Evolutionary conservation across 2,797 vertebrate species (phyloP), one percentile per base, ranked within the genome.

Genomic region (Falco rusticolus): DNA sequence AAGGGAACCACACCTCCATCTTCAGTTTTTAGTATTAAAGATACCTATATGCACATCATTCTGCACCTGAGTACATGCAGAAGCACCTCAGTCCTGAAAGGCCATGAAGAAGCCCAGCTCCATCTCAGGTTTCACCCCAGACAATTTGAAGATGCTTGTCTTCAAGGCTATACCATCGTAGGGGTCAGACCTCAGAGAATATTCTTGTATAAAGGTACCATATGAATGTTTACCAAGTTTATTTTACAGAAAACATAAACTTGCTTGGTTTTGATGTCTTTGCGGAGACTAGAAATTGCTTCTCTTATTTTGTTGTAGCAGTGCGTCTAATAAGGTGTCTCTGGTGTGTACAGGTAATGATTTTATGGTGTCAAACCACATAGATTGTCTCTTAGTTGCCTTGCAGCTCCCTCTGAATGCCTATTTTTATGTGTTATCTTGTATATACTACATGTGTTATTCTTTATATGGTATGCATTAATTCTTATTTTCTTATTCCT

Each of bases 41-140:
- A 10, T 16, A 47, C 5, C 7, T 19, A 2, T 1, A 0, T 21
- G 12, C 25, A 45, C 16, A 39, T 31, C 7, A 12, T 22, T 50
- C 68, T 85, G 31, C 59, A 43, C 25, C 41, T 51, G 37, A 65
- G n/a, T 0, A 33, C 5, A 5, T 37, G 37, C 4, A 87, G 24
- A 72, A 87, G 10, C 29, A 76, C 15, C 54, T 61, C 22, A 6
- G 21, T 20, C 43, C 51, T 72, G 31, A 69, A 69, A 69, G 15
- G 10, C 24, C 31, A 33, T 0, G 14, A 22, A 34, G 41, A 59
- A 76, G 29, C 22, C 68, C n/a, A 69, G 26, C 29, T 72, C 22
- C 18, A 41, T 4, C 53, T 60, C 1, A 1, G 9, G 9, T 39
- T 80, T 56, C 25, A 78, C 3, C 11, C 17, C 6, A 10, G 4